A percentile compares a stretch with the other conserved stretches of the same genome.
Conservation (phyloP, 2,113 vertebrate species). For the Indri indri region DNA sequence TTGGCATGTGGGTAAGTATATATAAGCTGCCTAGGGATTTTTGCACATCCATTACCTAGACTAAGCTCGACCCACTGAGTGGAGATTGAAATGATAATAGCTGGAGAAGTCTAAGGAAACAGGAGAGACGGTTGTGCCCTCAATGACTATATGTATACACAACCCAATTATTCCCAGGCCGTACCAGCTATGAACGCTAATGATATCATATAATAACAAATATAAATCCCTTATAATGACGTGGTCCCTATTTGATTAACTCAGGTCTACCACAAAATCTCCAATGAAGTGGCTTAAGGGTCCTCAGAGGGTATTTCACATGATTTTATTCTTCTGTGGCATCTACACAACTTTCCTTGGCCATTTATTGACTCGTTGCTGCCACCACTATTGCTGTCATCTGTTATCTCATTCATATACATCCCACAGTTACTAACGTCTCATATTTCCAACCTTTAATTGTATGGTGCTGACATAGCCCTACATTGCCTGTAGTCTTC, state of each 20-base stretch:
- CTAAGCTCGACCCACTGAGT: background rate
- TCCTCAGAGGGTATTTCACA: background rate
- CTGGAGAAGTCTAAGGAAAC: background rate
- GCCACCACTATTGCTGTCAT: background rate
- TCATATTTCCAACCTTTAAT: background rate
- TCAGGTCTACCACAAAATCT: background rate
- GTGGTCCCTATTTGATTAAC: background rate
- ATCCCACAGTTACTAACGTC: background rate
- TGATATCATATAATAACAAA: background rate
- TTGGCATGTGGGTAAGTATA: background rate
- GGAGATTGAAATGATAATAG: background rate
- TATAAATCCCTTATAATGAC: background rate
- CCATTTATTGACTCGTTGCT: background rate
- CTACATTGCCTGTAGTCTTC: background rate
- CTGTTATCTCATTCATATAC: background rate
- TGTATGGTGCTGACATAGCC: background rate
- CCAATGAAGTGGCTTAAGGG: background rate
- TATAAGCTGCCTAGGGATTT: background rate
- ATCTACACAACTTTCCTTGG: background rate
- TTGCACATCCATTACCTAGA: background rate
- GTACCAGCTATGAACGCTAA: background rate
- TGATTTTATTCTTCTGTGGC: background rate
- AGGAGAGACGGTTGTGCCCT: background rate
- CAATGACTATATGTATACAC: rapidly evolving
- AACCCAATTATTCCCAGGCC: background rate